Conservation (phyloP, 2,888 invertebrate species). For the Augiades crinisus region DNA sequence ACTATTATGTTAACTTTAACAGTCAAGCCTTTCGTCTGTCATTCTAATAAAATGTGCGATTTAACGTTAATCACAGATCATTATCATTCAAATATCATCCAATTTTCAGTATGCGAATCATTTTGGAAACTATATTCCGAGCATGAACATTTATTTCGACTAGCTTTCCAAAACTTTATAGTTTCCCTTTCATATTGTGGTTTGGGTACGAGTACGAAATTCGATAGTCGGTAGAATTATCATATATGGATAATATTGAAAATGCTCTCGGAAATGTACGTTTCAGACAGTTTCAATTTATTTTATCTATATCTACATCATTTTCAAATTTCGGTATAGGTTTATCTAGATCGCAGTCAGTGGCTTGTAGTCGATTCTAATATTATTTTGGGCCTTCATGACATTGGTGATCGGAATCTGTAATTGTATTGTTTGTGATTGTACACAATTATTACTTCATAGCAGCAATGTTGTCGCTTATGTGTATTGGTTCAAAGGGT, state of each 20-base stretch:
- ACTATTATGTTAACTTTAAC: too few relatives aligned
- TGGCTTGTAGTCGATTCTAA: background rate
- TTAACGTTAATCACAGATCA: too few relatives aligned
- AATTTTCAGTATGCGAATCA: too few relatives aligned
- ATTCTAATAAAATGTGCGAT: too few relatives aligned
- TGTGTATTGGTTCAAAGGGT: too few relatives aligned
- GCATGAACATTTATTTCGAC: too few relatives aligned
- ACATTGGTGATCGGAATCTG: too few relatives aligned
- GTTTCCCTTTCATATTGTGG: background rate
- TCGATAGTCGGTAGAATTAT: background rate
- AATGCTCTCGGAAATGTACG: background rate
- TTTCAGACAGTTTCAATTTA: conserved; percentile 2
- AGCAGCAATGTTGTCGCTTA: too few relatives aligned
- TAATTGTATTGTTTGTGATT: too few relatives aligned
- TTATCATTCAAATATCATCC: too few relatives aligned
- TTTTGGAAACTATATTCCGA: background rate
- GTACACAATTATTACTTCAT: too few relatives aligned
- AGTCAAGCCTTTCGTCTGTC: too few relatives aligned
- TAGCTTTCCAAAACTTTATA: background rate
- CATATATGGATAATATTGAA: background rate
- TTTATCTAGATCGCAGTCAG: background rate
- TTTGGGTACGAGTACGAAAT: background rate
- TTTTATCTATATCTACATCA: conserved; percentile 13
- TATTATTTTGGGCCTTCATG: background rate
- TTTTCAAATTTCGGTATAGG: conserved; percentile 11